Percentiles rank a stretch among this genome's conserved stretches.
Evolutionary conservation across 2,888 invertebrate species (phyloP).

Genomic region (Globia sparganii): DNA sequence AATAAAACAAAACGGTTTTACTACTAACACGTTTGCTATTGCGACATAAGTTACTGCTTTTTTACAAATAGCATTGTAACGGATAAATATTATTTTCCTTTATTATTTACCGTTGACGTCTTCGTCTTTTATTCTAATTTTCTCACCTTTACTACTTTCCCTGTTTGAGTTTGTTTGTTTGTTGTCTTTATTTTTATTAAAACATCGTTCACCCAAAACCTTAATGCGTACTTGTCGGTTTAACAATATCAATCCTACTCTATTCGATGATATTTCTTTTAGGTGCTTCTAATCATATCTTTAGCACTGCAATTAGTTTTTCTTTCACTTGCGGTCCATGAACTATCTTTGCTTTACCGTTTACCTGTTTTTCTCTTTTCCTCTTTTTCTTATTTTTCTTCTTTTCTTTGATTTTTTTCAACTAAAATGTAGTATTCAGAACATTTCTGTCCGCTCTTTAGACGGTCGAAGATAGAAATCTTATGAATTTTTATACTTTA

Average conservation of each 20-base stretch:
- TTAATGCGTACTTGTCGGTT: neutral
- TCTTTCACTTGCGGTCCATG: no score
- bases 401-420: no score
- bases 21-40: constrained; percentile 40
- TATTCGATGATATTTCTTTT: neutral
- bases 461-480: neutral
- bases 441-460: neutral
- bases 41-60: constrained; percentile 44
- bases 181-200: neutral
- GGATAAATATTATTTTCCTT: constrained; percentile 31
- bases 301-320: neutral
- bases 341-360: no score
- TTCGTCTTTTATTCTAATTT: constrained; percentile 18
- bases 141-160: neutral
- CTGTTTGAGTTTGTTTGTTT: neutral
- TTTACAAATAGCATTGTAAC: constrained; percentile 37
- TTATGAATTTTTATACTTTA: neutral
- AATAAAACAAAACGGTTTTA: constrained; percentile 63
- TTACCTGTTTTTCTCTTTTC: no score
- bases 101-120: constrained; percentile 8
- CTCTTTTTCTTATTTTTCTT: no score
- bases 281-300: no score
- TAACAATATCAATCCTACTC: neutral
- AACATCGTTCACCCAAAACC: neutral
- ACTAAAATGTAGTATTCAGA: no score